Base-by-base conservation (phyloP, 2,888 invertebrate species). In the Tipula vernalis region DNA sequence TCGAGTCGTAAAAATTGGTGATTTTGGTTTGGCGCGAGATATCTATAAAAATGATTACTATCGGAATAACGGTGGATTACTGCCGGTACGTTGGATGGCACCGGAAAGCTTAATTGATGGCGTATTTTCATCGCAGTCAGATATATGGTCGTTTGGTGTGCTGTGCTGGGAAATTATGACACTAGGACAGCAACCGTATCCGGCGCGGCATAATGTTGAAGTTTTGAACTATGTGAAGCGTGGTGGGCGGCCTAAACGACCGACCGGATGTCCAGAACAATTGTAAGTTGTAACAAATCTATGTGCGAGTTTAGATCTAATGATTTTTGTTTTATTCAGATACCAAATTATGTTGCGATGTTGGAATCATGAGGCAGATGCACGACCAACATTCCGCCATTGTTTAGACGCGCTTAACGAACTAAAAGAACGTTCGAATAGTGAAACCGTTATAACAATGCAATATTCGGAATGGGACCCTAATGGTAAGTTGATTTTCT, bases 1-100 rank as follows among this genome's bases (percentile, higher is more conserved):
- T 88, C 90, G 93, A 57, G 92, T 93, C n/a, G 93, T 94, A 0
- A 93, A 97, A 87, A 95, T 97, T 13, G 99, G 98, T 0, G 99
- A 99, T 92, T 99, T 99, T 91, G 99, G 99, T 0, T 93, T 99
- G 8, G 98, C 99, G 0, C 93, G 99, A 88, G 99, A 99, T 91
- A 97, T 99, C 88, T 99, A 99, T 91, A 97, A 98, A 91, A 98
- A 97, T 90, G 99, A 99, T 91, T 99, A 99, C 90, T 99, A 99
- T 90, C 94, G 98, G 88, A 98, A 99, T 91, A 98, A 98, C 91
- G 96, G 97, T 1, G 95, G 98, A 0, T 92, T 98, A 85, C 91
- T 99, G 86, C 99, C 99, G 1, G 98, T 99, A 0, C 93, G 98
- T 71, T 99, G 99, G 99, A 99, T 99, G 98, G 96, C 98, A 0